phyloP scores from a whole-genome alignment of 2,113 vertebrate species.

The Tragelaphus buxtoni region DNA sequence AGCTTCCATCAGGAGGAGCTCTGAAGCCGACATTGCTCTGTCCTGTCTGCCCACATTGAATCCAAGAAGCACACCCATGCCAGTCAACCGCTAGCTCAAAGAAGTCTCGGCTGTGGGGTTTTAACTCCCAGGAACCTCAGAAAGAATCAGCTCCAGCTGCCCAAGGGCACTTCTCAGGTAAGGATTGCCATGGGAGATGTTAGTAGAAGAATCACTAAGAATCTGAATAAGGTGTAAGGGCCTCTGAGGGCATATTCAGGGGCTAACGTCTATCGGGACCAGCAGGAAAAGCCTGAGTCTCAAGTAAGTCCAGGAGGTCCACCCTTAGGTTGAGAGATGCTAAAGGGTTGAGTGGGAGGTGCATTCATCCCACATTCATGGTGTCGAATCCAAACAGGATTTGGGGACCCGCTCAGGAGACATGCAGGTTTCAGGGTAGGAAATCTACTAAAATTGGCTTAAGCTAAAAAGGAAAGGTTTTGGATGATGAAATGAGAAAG shows the following conservation, averaged over 20 bases:
- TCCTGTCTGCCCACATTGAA: neutral
- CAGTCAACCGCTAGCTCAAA: neutral
- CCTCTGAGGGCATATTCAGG: neutral
- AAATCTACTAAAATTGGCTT: neutral
- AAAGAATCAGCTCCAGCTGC: neutral
- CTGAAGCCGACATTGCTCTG: accelerated
- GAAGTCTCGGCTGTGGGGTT: neutral
- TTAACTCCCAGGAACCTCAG: neutral
- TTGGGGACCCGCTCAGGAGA: neutral
- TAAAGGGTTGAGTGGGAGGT: neutral
- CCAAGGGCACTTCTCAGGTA: neutral
- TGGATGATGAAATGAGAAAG: neutral
- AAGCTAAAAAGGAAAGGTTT: neutral
- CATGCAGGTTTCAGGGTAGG: neutral
- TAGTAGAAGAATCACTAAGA: neutral
- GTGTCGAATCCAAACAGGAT: neutral
- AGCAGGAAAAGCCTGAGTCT: neutral
- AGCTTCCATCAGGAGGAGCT: neutral
- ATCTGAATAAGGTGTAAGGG: neutral
- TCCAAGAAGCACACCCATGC: neutral
- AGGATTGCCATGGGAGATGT: neutral
- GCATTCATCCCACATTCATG: neutral
- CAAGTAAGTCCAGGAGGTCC: neutral
- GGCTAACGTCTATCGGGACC: neutral
- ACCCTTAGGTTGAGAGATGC: neutral